These are phyloP conservation scores for Apogon talboti DNA, from an alignment of 2,797 vertebrate species.

Conservation along the genomic window DNA sequence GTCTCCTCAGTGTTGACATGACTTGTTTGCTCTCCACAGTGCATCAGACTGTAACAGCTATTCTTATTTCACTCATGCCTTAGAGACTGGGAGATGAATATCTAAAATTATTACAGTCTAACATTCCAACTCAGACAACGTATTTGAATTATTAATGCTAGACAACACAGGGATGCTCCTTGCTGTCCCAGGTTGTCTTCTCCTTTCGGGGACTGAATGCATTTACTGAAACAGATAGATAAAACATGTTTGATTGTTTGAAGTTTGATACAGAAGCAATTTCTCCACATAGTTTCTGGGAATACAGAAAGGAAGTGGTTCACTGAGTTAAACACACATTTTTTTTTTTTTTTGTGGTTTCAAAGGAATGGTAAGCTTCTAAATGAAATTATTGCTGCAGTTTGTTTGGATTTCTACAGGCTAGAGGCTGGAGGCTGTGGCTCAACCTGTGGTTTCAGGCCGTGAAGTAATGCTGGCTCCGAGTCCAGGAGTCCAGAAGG, in stretches of 20 bases:
- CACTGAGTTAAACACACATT: background rate
- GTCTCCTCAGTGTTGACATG: constrained; percentile 4
- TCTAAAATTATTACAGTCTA: constrained; percentile 1
- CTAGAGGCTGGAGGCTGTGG: constrained; percentile 7
- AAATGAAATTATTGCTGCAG: background rate
- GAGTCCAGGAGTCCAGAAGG: constrained; percentile 46
- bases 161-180: background rate
- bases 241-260: background rate
- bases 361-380: background rate
- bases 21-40: constrained; percentile 18
- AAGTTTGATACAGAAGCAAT: background rate
- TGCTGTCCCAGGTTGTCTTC: background rate
- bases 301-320: background rate
- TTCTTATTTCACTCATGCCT: constrained; percentile 3
- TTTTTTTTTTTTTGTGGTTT: background rate
- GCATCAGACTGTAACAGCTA: background rate
- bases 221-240: constrained; percentile 3
- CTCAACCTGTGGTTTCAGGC: constrained; percentile 6
- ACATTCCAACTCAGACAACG: background rate
- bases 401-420: constrained; percentile 1
- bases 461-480: background rate
- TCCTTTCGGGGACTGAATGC: constrained; percentile 3
- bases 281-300: background rate
- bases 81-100: constrained; percentile 15
- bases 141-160: constrained; percentile 17